Percentiles rank a stretch among this genome's conserved stretches.
These are phyloP conservation scores for Drosophila prostipennis DNA, from an alignment of 2,888 invertebrate species.

Conservation along the genomic window DNA sequence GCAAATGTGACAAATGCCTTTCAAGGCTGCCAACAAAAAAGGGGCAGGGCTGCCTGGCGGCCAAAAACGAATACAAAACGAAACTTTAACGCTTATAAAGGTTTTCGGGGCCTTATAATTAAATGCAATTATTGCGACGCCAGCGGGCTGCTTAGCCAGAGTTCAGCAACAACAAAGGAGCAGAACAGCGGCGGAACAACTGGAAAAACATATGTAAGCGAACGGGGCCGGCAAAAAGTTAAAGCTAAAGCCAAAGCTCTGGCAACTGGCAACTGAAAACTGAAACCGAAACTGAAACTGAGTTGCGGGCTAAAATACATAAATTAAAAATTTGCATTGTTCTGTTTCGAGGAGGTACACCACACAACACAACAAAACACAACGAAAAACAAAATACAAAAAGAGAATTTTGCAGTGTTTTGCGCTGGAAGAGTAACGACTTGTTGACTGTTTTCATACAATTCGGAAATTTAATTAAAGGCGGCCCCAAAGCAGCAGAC, in stretches of 20 bases:
- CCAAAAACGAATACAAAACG: constrained; percentile 38
- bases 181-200: constrained; percentile 47
- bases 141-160: constrained; percentile 62
- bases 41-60: constrained; percentile 24
- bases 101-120: constrained; percentile 76
- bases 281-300: constrained; percentile 34
- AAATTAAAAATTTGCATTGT: constrained; percentile 81
- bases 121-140: constrained; percentile 83
- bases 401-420: constrained; percentile 28
- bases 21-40: constrained; percentile 35
- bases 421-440: constrained; percentile 65
- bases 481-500: constrained; percentile 74
- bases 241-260: constrained; percentile 36
- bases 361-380: neutral
- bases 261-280: constrained; percentile 16
- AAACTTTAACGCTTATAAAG: constrained; percentile 43
- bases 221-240: constrained; percentile 28
- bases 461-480: constrained; percentile 80
- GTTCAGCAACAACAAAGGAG: constrained; percentile 44
- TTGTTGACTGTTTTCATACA: constrained; percentile 80
- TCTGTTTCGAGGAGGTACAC: constrained; percentile 57
- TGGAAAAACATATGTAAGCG: constrained; percentile 69
- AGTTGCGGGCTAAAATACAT: constrained; percentile 76
- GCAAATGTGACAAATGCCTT: constrained; percentile 67
- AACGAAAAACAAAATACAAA: constrained; percentile 23